Percentiles rank a stretch among this genome's conserved stretches.
phyloP scores from a whole-genome alignment of 2,888 invertebrate species.

The Entomobrya proxima region DNA sequence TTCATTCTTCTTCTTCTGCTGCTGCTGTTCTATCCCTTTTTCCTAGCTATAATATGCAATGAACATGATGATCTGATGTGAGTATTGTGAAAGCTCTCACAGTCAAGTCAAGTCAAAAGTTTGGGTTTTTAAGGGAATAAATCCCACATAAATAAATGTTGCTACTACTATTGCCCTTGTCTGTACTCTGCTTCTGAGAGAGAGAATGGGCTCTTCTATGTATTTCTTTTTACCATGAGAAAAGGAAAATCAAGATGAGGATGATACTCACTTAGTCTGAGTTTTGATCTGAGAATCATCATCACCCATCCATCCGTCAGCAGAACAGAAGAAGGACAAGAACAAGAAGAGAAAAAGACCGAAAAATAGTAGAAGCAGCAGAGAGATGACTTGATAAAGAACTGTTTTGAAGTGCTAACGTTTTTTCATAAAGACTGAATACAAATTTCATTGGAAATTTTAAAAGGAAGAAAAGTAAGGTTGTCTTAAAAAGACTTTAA shows the following conservation, averaged over 20 bases:
- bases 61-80: no score
- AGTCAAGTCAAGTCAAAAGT: no score
- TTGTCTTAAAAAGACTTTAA: no score
- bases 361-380: background rate
- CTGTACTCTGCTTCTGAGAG: no score
- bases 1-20: background rate
- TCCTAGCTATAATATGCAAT: background rate
- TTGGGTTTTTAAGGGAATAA: no score
- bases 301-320: slow-evolving; percentile 66
- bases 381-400: background rate
- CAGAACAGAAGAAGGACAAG: slow-evolving; percentile 36
- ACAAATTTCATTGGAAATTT: background rate
- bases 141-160: no score
- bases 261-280: no score
- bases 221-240: background rate
- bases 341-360: slow-evolving; percentile 5
- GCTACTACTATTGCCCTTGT: no score
- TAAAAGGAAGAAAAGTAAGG: no score
- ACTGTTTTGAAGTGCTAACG: no score
- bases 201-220: background rate
- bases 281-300: slow-evolving; percentile 51
- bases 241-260: no score
- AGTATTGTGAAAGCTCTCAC: no score
- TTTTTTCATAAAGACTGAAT: background rate
- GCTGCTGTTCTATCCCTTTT: slow-evolving; percentile 1